Conservation (phyloP, 2,888 invertebrate species). For the Noctua janthina region DNA sequence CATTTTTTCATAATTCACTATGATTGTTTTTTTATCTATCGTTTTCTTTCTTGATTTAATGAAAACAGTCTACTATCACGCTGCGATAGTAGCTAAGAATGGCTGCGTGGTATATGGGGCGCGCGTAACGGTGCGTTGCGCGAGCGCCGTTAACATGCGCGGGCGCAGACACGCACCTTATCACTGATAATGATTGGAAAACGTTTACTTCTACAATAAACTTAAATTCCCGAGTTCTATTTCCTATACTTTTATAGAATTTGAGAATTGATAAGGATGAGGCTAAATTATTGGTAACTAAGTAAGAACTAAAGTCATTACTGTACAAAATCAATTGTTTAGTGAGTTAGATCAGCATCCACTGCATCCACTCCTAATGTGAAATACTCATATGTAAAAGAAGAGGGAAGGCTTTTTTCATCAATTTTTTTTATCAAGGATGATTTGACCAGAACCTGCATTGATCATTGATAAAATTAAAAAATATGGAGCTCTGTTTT, state of each 20-base stretch:
- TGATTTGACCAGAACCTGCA: background rate
- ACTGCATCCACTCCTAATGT: background rate
- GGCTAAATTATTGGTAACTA: background rate
- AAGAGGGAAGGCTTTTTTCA: background rate
- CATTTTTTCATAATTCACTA: background rate
- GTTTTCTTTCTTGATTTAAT: background rate
- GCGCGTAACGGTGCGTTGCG: constrained; percentile 70
- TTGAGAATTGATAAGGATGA: background rate
- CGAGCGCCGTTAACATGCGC: constrained; percentile 72
- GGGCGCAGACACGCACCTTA: constrained; percentile 48
- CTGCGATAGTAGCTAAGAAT: constrained; percentile 9
- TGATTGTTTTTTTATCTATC: background rate
- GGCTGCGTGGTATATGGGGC: constrained; percentile 69
- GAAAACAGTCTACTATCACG: background rate
- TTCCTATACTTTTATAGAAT: background rate
- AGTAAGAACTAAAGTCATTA: background rate
- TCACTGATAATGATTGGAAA: constrained; percentile 38
- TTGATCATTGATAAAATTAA: background rate
- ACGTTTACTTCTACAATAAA: background rate
- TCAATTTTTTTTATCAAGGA: background rate
- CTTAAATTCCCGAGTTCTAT: background rate
- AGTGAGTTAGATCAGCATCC: background rate
- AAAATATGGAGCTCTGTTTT: background rate
- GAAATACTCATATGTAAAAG: background rate
- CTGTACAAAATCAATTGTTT: background rate